Evolutionary conservation across 2,888 invertebrate genomes (phyloP), one percentile per base, ranked within the genome.

Genomic region (Lithophane ornitopus): DNA sequence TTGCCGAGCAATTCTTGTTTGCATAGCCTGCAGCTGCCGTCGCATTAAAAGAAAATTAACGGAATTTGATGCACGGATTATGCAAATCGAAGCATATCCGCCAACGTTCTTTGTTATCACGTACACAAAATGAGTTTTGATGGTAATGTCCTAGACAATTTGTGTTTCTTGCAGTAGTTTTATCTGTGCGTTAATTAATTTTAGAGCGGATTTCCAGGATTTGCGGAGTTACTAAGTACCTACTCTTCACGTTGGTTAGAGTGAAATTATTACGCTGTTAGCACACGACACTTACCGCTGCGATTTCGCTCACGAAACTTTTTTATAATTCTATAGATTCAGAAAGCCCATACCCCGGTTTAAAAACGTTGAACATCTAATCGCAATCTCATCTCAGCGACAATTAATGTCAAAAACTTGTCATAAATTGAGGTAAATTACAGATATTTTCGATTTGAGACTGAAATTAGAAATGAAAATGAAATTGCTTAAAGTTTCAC

Each of bases 11-110:
- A 85, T 78, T 84, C 80, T 84, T 61, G 70, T 91, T 90, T 89
- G 89, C 85, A 81, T 85, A 84, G 85, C 86, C 56, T 90, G 92
- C 92, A 92, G 90, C 91, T 89, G 93, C 88, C 89, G 90, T 89
- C 91, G 92, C 93, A 94, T 95, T 94, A 96, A 95, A 96, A 95
- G 94, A 95, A 96, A 95, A 96, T 96, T 95, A 95, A 95, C 94
- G 92, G 91, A 94, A 92, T 94, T 94, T 95, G 94, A 95, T 96
- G 96, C 95, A 95, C 89, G 93, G 94, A 95, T 96, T 95, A 96
- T 96, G 96, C 93, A 95, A 95, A 96, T 94, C 88, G 89, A 92
- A 91, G 93, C 92, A 94, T 94, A 95, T 95, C 94, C 94, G 90
- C 86, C 90, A 87, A 88, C 89, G 91, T 92, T 92, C 93, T 93